Conservation (phyloP, 2,113 vertebrate genomes). For the Halichoeres trimaculatus region DNA sequence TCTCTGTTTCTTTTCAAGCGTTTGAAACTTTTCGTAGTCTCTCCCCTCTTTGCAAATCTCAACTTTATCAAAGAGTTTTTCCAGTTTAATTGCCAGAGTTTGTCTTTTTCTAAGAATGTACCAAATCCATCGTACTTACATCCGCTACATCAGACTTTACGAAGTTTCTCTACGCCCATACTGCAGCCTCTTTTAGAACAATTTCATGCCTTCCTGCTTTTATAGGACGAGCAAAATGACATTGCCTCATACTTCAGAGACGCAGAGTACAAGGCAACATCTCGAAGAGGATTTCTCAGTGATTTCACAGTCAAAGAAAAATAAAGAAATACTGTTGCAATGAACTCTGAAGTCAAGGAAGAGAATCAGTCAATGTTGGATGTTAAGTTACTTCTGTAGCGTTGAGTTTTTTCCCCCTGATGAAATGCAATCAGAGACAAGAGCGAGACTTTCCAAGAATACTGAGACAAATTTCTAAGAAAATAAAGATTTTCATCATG, state of each 20-base stretch:
- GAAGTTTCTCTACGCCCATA: background rate
- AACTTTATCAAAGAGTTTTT: too few relatives aligned
- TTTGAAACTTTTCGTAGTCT: too few relatives aligned
- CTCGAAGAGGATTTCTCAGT: background rate
- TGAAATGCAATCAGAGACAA: background rate
- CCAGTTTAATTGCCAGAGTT: too few relatives aligned
- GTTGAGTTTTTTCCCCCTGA: background rate
- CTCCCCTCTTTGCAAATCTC: too few relatives aligned
- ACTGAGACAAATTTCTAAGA: background rate
- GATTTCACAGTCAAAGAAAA: background rate
- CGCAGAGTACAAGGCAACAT: background rate
- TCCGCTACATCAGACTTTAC: background rate
- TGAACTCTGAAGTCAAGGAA: background rate
- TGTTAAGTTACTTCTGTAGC: background rate
- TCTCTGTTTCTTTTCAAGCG: too few relatives aligned
- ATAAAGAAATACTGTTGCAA: background rate
- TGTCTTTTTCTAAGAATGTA: too few relatives aligned
- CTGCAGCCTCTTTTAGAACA: background rate
- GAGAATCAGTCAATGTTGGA: background rate
- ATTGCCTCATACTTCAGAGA: slow-evolving; percentile 4
- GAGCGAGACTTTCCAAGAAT: background rate
- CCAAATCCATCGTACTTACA: background rate
- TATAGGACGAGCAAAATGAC: background rate
- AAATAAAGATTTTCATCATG: background rate
- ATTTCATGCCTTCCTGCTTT: background rate